Base-by-base conservation (phyloP, 2,113 vertebrate genomes). In the Lepisosteus osseus region DNA sequence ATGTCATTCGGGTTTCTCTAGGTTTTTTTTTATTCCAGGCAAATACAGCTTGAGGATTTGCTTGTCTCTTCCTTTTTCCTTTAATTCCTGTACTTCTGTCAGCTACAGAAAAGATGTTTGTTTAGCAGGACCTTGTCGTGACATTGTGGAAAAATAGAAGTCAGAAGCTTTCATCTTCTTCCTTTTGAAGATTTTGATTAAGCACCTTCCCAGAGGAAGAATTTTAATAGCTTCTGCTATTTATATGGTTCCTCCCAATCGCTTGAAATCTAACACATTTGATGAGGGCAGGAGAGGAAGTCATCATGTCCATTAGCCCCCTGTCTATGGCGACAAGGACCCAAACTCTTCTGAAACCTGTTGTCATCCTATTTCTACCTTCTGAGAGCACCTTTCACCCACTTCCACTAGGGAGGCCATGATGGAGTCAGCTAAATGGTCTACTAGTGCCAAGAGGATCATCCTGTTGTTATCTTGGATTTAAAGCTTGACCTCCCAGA, bases 161-260 rank as follows among this genome's bases (percentile, higher is more conserved):
- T 5, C 17, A 2, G 3, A 61, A 7, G 7, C 59, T 61, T 61
- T 64, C 41, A 64, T 64, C 62, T 64, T 40, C 15, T 17, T 64
- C 6, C 40, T 3, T 64, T 64, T 64, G 62, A 64, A 64, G 17
- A 64, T 64, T 64, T 64, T 64, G 62, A 64, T 64, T 64, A 64
- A 15, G 62, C 6, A 29, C 41, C 17, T 64, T 64, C 62, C 62
- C 62, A 41, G 62, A 42, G 62, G 17, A 64, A 29, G 41, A 64
- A 64, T 64, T 64, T 64, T 15, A 59, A 59, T 59, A 59, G 56
- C 56, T 59, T n/a, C 62, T 41, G 62, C 62, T 64, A 7, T 64
- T 42, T 64, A 64, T 64, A 9, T 29, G 13, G 41, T 64, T 64
- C 62, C 17, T 42, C 62, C 13, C 17, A 64, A 64, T 15, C 62